Evolutionary conservation across 2,888 invertebrate genomes (phyloP).

Genomic region (Allophyes oxyacanthae): DNA sequence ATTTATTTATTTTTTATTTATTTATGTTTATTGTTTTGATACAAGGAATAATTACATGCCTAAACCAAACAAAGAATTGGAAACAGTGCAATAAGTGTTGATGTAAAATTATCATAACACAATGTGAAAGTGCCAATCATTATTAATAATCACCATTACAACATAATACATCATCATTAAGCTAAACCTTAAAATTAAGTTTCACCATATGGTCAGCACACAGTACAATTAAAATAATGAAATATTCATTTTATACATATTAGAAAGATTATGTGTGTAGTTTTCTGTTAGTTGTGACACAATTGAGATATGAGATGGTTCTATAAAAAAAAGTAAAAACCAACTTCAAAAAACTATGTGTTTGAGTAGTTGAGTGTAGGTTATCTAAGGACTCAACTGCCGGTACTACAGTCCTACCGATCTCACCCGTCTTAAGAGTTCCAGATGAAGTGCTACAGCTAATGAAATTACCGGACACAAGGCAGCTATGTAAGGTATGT

Average conservation of each 20-base stretch:
- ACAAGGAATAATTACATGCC: constrained; percentile 81
- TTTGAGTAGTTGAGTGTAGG: too few relatives aligned
- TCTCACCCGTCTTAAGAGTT: too few relatives aligned
- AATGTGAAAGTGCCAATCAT: constrained; percentile 77
- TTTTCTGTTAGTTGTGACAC: too few relatives aligned
- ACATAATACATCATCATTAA: constrained; percentile 82
- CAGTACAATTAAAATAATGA: constrained; percentile 63
- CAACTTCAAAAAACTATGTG: too few relatives aligned
- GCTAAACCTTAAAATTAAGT: constrained; percentile 84
- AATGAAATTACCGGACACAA: too few relatives aligned
- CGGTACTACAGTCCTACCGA: too few relatives aligned
- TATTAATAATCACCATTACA: constrained; percentile 78
- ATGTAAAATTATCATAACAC: constrained; percentile 63
- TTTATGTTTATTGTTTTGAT: constrained; percentile 76
- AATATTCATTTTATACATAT: constrained; percentile 52
- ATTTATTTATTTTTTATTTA: constrained; percentile 41
- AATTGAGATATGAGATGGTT: too few relatives aligned
- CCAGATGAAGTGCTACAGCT: too few relatives aligned
- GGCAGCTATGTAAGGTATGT: too few relatives aligned
- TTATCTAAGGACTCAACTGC: too few relatives aligned
- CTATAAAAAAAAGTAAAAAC: too few relatives aligned
- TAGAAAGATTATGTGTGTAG: too few relatives aligned
- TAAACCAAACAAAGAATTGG: constrained; percentile 80
- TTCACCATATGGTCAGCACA: constrained; percentile 80
- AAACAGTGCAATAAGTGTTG: constrained; percentile 71